Evolutionary conservation across 2,113 vertebrate species (phyloP).

Genomic region (Chaetodon trifascialis): DNA sequence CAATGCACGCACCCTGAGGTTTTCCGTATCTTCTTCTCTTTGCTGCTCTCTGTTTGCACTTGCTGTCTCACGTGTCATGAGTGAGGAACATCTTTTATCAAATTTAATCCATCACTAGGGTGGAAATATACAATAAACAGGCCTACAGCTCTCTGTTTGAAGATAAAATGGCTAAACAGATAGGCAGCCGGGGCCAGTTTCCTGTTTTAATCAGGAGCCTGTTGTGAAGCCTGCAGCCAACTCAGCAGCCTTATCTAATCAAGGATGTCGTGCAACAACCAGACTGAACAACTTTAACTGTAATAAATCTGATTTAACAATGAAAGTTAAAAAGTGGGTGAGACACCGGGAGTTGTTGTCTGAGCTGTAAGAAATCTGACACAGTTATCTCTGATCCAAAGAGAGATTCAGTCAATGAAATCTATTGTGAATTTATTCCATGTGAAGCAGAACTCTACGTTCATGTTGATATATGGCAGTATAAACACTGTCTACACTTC

Average conservation of each 20-base stretch:
- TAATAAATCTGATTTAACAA: conserved; percentile 44
- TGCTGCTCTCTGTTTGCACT: conserved; percentile 30
- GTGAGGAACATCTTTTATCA: conserved; percentile 51
- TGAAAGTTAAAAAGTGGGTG: conserved; percentile 11
- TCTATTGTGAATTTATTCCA: background rate
- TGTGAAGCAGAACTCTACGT: background rate
- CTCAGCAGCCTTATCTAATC: conserved; percentile 53
- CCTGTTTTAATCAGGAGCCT: conserved; percentile 48
- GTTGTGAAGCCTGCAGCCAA: conserved; percentile 49
- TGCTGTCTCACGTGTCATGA: conserved; percentile 43
- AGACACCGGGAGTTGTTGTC: background rate
- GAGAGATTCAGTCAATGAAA: conserved; percentile 35
- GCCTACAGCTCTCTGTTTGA: conserved; percentile 59
- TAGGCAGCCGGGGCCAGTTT: conserved; percentile 18
- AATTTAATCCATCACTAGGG: conserved; percentile 45
- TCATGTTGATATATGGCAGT: background rate
- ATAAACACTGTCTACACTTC: background rate
- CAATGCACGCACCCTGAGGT: conserved; percentile 33
- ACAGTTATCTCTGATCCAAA: conserved; percentile 6
- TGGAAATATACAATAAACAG: conserved; percentile 54
- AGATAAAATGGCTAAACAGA: conserved; percentile 60
- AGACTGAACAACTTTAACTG: conserved; percentile 11
- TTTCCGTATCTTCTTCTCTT: conserved; percentile 30
- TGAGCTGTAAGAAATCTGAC: conserved; percentile 1
- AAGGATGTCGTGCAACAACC: conserved; percentile 24